Evolutionary conservation across 92 coral and sea anemone genomes (phyloP), one percentile per base, ranked within the genome.

Genomic region (Epizoanthus illoricatus): DNA sequence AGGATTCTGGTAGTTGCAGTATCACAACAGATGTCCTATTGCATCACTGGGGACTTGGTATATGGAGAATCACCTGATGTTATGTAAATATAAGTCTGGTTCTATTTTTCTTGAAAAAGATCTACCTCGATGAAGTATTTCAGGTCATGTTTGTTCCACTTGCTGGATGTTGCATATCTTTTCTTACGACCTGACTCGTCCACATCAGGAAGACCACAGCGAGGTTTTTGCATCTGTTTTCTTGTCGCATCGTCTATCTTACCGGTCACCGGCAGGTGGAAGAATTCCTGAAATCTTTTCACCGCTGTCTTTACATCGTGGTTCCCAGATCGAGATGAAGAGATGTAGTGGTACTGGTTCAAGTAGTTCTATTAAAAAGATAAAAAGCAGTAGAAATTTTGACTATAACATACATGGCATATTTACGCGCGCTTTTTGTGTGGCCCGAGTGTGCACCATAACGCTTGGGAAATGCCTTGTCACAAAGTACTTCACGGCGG

Each of bases 301-400:
- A 93, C 71, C 20, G 90, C 97, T 0, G 93, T 42, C 49, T 69
- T 41, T 13, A 88, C 93, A 68, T 92, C 86, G 47, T 92, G 93
- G 71, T 90, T 92, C n/a, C 93, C 97, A 28, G 97, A 92, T 33
- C 97, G 80, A 18, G 93, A 64, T n/a, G 85, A 80, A 43, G 97
- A 90, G 36, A 92, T 72, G 75, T 92, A 92, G 11, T 86, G 90
- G 80, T 75, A 92, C 80, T 90, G 76, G 89, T 80, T 90, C 65
- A 92, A 63, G 63, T 61, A 92, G 13, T 84, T 74, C 95, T 92
- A 69, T n/a, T n/a, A n/a, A n/a, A 52, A 52, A 28, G 5, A 66
- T 13, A 61, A 61, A 18, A 7, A 59, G 21, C 64, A 59, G 21
- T 13, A 18, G 65, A 61, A 61, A 52, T 1, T 52, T 10, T 13